A percentile compares a stretch with the other conserved stretches of the same genome.
These are phyloP conservation scores for Corythornis cristatus DNA, from an alignment of 2,113 vertebrate species.

Conservation along the genomic window DNA sequence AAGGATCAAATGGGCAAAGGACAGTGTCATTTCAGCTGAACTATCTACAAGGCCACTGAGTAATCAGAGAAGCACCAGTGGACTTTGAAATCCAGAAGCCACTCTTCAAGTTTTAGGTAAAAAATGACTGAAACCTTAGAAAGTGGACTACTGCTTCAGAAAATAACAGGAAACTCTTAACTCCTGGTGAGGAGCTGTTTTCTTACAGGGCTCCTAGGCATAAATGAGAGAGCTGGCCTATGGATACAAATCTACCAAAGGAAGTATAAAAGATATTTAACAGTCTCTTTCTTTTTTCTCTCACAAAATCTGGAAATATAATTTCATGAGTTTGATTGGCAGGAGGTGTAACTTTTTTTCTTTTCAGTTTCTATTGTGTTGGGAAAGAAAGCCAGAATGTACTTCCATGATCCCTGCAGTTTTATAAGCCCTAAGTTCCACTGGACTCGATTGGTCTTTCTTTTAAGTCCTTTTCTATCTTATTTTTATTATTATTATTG, in stretches of 20 bases:
- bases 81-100: neutral
- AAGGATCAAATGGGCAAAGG: neutral
- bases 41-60: neutral
- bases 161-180: conserved; percentile 37
- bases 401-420: conserved; percentile 50
- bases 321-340: conserved; percentile 23
- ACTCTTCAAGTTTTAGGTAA: neutral
- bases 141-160: neutral
- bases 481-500: neutral
- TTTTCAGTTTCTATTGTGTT: conserved; percentile 37
- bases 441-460: neutral
- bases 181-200: conserved; percentile 19
- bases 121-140: neutral
- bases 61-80: neutral
- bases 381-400: conserved; percentile 56
- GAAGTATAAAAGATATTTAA: neutral
- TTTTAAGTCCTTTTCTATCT: conserved; percentile 5
- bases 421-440: conserved; percentile 71
- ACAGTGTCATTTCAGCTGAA: neutral
- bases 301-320: neutral
- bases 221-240: neutral
- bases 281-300: neutral
- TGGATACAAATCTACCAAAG: neutral
- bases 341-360: neutral
- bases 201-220: conserved; percentile 33